phyloP scores from a whole-genome alignment of 2,888 invertebrate species.

The Ochropleura plecta region DNA sequence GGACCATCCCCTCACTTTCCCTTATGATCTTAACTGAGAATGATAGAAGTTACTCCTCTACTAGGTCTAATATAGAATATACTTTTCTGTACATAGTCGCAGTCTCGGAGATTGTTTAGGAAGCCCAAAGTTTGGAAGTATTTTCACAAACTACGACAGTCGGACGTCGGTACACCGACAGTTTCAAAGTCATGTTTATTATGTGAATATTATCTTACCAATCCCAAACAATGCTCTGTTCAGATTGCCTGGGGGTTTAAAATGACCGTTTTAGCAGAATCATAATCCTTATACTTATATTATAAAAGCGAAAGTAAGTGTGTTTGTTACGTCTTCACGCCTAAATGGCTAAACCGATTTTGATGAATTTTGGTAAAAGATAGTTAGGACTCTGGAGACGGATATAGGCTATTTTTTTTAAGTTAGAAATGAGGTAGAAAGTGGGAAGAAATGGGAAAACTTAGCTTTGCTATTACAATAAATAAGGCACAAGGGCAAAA shows the following conservation, averaged over 20 bases:
- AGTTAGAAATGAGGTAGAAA: too few species aligned
- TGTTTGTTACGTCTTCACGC: too few species aligned
- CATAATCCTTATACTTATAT: too few species aligned
- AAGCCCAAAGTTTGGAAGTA: constrained; percentile 29
- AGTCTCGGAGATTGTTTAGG: constrained; percentile 10
- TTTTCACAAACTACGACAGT: constrained; percentile 22
- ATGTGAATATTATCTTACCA: constrained; percentile 23
- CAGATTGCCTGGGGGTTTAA: neutral
- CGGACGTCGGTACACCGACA: neutral
- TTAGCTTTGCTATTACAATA: too few species aligned
- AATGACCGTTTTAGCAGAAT: too few species aligned
- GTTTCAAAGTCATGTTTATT: constrained; percentile 16
- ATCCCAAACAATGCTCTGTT: constrained; percentile 19
- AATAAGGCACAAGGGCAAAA: too few species aligned
- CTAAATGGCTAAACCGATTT: too few species aligned
- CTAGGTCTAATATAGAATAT: neutral
- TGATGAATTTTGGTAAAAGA: too few species aligned
- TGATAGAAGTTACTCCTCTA: neutral
- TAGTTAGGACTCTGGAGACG: too few species aligned
- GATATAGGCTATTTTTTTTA: too few species aligned
- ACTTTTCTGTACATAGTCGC: neutral
- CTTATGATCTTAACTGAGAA: neutral
- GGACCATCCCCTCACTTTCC: neutral
- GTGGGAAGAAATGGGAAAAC: too few species aligned
- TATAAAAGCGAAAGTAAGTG: too few species aligned